These are phyloP conservation scores for Oscheius sp. DNA, from an alignment of 2,888 invertebrate genomes.

Conservation along the genomic window DNA sequence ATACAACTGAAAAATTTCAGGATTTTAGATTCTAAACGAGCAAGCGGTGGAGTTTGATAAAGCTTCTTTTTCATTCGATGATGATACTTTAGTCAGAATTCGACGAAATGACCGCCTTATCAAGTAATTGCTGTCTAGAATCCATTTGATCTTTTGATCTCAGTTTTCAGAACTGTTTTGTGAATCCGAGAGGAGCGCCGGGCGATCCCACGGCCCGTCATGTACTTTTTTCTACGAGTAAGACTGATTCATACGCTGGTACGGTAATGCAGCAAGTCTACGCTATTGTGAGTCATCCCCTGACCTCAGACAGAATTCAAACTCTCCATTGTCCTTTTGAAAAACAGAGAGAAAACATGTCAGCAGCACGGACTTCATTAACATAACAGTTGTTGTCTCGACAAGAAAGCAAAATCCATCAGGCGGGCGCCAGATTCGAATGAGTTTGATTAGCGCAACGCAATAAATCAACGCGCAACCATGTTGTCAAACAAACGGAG, in stretches of 20 bases:
- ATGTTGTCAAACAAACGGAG: background rate
- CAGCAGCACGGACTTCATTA: slow-evolving; percentile 2
- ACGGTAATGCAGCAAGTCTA: slow-evolving; percentile 56
- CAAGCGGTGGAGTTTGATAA: slow-evolving; percentile 8
- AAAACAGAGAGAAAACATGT: background rate
- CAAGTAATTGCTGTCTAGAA: slow-evolving; percentile 25
- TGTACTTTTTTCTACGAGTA: slow-evolving; percentile 69
- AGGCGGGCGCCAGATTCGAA: background rate
- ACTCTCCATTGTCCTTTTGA: background rate
- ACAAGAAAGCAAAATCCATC: background rate
- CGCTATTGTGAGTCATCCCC: slow-evolving; percentile 36
- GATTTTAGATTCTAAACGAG: background rate
- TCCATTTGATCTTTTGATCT: slow-evolving; percentile 9
- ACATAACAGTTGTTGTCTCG: slow-evolving; percentile 10
- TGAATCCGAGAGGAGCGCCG: slow-evolving; percentile 70
- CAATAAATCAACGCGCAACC: background rate
- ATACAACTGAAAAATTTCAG: background rate
- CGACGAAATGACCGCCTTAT: slow-evolving; percentile 14
- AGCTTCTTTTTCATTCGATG: background rate
- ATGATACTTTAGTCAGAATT: background rate
- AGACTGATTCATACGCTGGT: slow-evolving; percentile 52
- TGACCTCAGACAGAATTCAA: background rate
- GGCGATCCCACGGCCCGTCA: slow-evolving; percentile 61
- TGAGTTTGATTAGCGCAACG: background rate
- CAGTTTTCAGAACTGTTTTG: slow-evolving; percentile 71